These are phyloP conservation scores for Steinernema carpocapsae DNA, from an alignment of 2,888 invertebrate species.

Conservation along the genomic window DNA sequence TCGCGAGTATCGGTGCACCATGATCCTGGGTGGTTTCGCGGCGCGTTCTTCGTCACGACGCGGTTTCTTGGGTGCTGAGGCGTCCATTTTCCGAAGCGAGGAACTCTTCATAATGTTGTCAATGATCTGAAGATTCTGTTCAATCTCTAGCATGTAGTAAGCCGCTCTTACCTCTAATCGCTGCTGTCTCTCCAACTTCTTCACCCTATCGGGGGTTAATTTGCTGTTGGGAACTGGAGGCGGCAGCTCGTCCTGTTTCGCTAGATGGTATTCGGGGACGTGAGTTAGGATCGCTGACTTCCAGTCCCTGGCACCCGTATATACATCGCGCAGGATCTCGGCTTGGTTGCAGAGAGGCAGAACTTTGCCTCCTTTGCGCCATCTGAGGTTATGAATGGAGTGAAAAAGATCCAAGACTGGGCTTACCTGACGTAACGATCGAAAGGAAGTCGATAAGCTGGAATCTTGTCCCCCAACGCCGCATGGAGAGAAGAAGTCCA, in stretches of 20 bases:
- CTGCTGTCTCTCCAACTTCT: neutral
- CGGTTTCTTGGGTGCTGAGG: neutral
- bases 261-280: slow-evolving; percentile 32
- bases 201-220: slow-evolving; percentile 5
- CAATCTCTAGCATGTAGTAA: too few relatives aligned
- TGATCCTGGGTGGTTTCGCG: neutral
- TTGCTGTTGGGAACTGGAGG: neutral
- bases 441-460: slow-evolving; percentile 39
- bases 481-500: slow-evolving; percentile 12
- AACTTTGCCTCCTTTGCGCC: slow-evolving; percentile 37
- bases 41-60: neutral
- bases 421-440: slow-evolving; percentile 38
- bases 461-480: slow-evolving; percentile 30
- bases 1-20: slow-evolving; percentile 33
- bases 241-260: neutral
- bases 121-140: slow-evolving; percentile 9
- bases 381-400: neutral
- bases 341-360: slow-evolving; percentile 30
- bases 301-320: slow-evolving; percentile 32
- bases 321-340: slow-evolving; percentile 34
- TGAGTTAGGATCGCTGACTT: slow-evolving; percentile 25
- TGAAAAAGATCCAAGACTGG: neutral
- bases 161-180: neutral
- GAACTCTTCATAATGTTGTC: slow-evolving; percentile 11
- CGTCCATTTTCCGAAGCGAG: neutral